Evolutionary conservation across 2,888 invertebrate genomes (phyloP), one percentile per base, ranked within the genome.

Genomic region (Dendrolimus houi): DNA sequence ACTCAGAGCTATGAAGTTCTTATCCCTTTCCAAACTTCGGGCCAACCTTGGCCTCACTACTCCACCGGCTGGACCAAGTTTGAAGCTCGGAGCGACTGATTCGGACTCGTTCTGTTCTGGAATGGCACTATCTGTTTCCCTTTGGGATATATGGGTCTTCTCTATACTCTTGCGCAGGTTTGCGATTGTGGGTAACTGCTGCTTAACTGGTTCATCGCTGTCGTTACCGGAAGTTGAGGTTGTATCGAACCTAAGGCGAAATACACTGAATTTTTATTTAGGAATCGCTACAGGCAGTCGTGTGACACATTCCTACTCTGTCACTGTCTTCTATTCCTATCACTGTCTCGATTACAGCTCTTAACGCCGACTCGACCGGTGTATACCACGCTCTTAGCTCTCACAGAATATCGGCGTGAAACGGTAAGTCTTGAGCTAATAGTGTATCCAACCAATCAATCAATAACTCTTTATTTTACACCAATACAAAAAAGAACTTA

Each of bases 191-290:
- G 87, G 80, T 2, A 83, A 64, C 56, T 85, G 85, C 52, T 85
- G 85, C 59, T 81, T 83, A 52, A 81, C 80, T 6, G 79, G 69
- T 59, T 79, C 87, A 78, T 95, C 95, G 69, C 94, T 95, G 70
- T 95, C 95, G 64, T 92, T 92, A 68, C 93, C 93, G 54, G 93
- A 93, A 1, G 93, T 93, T 1, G 93, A 92, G 29, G 93, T 92
- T 54, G 92, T 92, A 71, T 93, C 93, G 63, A 92, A 92, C 70
- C 92, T 91, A 70, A 12, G 29, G 29, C 29, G 29, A 29, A 29
- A 29, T 29, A 29, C 6, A 29, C 29, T 29, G 6, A 29, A 6
- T 29, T 29, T 29, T 29, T 29, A 29, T 29, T 29, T 29, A 29
- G 29, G 29, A 29, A 29, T 29, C 29, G 29, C 29, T 29, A 29